These are phyloP conservation scores for Clistopyga incitator DNA, from an alignment of 2,888 invertebrate genomes.

Conservation along the genomic window DNA sequence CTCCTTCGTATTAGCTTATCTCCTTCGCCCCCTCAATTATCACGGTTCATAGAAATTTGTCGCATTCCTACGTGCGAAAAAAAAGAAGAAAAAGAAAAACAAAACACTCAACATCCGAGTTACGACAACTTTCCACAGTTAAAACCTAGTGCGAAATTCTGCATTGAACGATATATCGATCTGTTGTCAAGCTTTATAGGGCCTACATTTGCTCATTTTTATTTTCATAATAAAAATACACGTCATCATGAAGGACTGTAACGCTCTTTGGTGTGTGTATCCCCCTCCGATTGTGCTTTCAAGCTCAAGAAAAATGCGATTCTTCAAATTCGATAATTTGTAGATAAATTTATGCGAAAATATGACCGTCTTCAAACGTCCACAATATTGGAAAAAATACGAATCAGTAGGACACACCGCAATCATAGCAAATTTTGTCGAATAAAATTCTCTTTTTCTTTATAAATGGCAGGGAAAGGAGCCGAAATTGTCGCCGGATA, in stretches of 20 bases:
- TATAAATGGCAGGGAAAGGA: background rate
- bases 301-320: constrained; percentile 19
- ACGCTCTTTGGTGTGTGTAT: constrained; percentile 58
- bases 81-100: too few relatives aligned
- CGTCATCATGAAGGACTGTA: constrained; percentile 66
- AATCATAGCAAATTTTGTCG: constrained; percentile 6
- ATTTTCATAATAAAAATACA: constrained; percentile 72
- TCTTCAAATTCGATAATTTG: background rate
- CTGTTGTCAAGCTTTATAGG: constrained; percentile 69
- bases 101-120: constrained; percentile 46
- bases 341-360: background rate
- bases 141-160: constrained; percentile 59
- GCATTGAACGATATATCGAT: constrained; percentile 63
- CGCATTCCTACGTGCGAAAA: constrained; percentile 56
- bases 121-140: constrained; percentile 53
- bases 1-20: constrained; percentile 39
- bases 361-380: background rate
- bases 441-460: constrained; percentile 3
- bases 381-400: background rate
- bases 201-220: constrained; percentile 75
- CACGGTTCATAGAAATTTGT: constrained; percentile 43
- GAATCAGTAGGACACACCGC: constrained; percentile 45
- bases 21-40: constrained; percentile 27
- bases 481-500: constrained; percentile 45
- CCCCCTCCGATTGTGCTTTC: constrained; percentile 49